Conservation (phyloP, 2,888 invertebrate genomes). For the Xestia ashworthii region DNA sequence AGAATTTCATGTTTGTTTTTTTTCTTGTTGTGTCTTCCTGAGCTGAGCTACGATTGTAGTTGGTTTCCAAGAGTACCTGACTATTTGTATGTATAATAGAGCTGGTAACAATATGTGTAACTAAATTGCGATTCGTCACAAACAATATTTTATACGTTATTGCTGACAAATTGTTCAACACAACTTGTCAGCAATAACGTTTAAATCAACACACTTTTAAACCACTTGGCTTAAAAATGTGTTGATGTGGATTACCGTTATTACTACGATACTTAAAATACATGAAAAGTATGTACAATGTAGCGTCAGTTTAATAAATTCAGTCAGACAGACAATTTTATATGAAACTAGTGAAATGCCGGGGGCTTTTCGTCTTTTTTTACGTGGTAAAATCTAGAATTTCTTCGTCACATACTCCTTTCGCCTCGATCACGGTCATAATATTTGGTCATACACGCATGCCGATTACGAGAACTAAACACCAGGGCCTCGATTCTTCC, state of each 20-base stretch:
- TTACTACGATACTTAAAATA: not conserved
- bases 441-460: too few species aligned
- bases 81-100: conserved; percentile 23
- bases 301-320: not conserved
- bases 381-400: too few species aligned
- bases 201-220: too few species aligned
- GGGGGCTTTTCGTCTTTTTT: too few species aligned
- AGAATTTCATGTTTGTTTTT: conserved; percentile 22
- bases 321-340: not conserved
- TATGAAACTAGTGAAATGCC: not conserved
- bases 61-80: not conserved
- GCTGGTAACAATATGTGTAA: not conserved
- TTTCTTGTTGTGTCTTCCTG: not conserved
- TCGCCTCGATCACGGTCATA: too few species aligned
- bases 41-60: not conserved
- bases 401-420: too few species aligned
- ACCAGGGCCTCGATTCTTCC: too few species aligned
- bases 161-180: not conserved
- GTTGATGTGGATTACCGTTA: not conserved
- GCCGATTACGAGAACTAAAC: too few species aligned
- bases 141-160: not conserved
- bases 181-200: too few species aligned
- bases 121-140: conserved; percentile 39
- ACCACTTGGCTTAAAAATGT: not conserved
- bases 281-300: not conserved